phyloP scores from a whole-genome alignment of 2,888 invertebrate genomes.

The Coelopa pilipes region DNA sequence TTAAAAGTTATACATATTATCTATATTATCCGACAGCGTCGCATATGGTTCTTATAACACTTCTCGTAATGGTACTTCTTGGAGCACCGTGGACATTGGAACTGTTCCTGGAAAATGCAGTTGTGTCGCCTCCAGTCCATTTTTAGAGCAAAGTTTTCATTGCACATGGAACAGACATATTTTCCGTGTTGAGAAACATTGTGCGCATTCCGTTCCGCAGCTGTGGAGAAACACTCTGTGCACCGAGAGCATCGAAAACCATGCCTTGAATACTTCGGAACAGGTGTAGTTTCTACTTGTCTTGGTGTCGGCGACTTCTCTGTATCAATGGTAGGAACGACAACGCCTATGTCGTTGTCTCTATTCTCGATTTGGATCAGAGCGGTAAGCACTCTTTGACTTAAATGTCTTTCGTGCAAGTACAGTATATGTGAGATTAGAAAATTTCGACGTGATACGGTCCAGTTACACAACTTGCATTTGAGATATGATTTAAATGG shows the following conservation, averaged over 20 bases:
- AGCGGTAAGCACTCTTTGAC: not conserved
- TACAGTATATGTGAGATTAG: conserved; percentile 39
- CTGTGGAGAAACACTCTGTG: not conserved
- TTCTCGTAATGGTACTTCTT: conserved; percentile 31
- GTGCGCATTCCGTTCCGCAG: conserved; percentile 19
- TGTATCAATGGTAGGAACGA: not conserved
- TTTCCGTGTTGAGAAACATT: conserved; percentile 24
- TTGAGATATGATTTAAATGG: conserved; percentile 29
- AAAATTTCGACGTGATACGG: conserved; percentile 38
- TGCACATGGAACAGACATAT: conserved; percentile 21
- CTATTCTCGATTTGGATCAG: not conserved
- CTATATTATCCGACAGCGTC: not conserved
- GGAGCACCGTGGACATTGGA: conserved; percentile 14
- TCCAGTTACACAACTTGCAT: conserved; percentile 34
- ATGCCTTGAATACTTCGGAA: not conserved
- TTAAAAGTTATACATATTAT: too few relatives aligned
- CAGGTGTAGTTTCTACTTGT: too few relatives aligned
- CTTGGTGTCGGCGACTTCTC: not conserved
- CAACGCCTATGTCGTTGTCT: not conserved
- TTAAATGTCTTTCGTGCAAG: conserved; percentile 34
- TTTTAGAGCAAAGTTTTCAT: conserved; percentile 16
- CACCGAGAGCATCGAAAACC: conserved; percentile 22
- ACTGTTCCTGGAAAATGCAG: not conserved
- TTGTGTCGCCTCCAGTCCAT: conserved; percentile 17
- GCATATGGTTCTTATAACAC: conserved; percentile 26